Evolutionary conservation across 2,797 vertebrate genomes (phyloP).

Genomic region (Rhinatrema bivittatum): DNA sequence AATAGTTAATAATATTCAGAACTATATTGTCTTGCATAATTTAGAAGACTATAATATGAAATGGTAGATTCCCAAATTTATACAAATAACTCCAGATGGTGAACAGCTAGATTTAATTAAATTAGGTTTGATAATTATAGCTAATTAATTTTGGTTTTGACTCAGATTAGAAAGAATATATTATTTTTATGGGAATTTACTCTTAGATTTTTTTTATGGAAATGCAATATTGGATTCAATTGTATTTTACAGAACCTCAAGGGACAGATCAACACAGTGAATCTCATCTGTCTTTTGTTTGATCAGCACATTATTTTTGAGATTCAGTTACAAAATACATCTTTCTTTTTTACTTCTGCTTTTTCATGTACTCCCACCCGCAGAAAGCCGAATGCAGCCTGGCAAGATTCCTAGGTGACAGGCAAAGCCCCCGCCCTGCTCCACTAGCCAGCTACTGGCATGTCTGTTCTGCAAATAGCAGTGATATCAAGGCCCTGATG

Average conservation of each 20-base stretch:
- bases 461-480: too few relatives aligned
- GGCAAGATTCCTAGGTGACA: too few relatives aligned
- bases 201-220: constrained; percentile 38
- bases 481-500: too few relatives aligned
- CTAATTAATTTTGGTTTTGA: constrained; percentile 59
- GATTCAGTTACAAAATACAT: too few relatives aligned
- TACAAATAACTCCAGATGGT: constrained; percentile 61
- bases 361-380: too few relatives aligned
- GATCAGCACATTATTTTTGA: too few relatives aligned
- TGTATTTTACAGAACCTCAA: neutral
- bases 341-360: too few relatives aligned
- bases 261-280: too few relatives aligned
- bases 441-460: too few relatives aligned
- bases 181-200: constrained; percentile 39
- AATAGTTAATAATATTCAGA: constrained; percentile 42
- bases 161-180: constrained; percentile 53
- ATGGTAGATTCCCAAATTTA: constrained; percentile 54
- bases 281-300: too few relatives aligned
- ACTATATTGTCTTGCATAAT: constrained; percentile 37
- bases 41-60: constrained; percentile 46
- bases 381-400: too few relatives aligned
- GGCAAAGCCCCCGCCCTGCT: too few relatives aligned
- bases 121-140: constrained; percentile 59
- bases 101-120: constrained; percentile 60
- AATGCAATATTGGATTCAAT: constrained; percentile 5